A percentile compares a stretch with the other conserved stretches of the same genome.
Evolutionary conservation across 2,888 invertebrate genomes (phyloP).

Genomic region (Diarsia rubi): DNA sequence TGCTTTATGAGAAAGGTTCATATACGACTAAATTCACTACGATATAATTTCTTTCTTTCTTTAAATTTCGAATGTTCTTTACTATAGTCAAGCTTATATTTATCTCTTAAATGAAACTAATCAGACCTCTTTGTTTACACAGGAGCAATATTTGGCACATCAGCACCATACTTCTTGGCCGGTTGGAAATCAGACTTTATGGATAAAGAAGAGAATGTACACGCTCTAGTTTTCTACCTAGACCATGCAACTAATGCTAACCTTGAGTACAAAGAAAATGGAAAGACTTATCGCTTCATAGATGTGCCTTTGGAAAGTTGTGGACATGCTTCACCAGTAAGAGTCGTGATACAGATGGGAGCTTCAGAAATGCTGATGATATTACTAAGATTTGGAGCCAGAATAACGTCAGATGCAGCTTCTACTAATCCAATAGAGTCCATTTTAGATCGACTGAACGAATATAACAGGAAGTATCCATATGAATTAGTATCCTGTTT

Average conservation of each 20-base stretch:
- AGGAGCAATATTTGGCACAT: conserved; percentile 95
- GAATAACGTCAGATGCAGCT: conserved; percentile 90
- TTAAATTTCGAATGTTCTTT: too few relatives aligned
- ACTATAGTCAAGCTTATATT: neutral
- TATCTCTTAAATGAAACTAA: neutral
- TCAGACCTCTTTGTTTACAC: conserved; percentile 78
- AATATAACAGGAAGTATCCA: conserved; percentile 92
- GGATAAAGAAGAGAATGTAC: conserved; percentile 94
- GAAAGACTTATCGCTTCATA: conserved; percentile 91
- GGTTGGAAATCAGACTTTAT: conserved; percentile 97
- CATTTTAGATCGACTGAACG: conserved; percentile 92
- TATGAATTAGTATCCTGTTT: conserved; percentile 93
- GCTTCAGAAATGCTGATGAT: conserved; percentile 94
- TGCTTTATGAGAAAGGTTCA: too few relatives aligned
- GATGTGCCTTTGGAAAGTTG: conserved; percentile 96
- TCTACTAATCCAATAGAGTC: conserved; percentile 92
- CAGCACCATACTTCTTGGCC: conserved; percentile 95
- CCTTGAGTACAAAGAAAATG: conserved; percentile 89
- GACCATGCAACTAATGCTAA: conserved; percentile 93
- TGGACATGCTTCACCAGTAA: conserved; percentile 93
- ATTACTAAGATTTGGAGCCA: conserved; percentile 93
- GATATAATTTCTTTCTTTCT: too few relatives aligned
- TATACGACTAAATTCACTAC: neutral
- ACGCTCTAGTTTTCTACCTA: conserved; percentile 94
- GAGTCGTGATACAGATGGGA: conserved; percentile 94